Conservation (phyloP, 2,888 invertebrate genomes). For the Xestia c-nigrum region DNA sequence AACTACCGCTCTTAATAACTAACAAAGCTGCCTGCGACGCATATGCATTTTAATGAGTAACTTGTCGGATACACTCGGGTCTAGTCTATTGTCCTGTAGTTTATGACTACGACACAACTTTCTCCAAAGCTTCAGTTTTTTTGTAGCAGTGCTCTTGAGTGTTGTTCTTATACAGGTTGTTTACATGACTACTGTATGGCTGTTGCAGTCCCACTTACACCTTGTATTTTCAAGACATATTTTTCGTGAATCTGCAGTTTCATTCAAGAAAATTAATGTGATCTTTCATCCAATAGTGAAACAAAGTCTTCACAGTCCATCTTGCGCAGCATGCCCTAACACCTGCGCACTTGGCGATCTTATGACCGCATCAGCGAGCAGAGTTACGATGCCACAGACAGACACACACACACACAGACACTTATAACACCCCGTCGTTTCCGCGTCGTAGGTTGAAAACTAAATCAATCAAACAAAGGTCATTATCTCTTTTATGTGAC, state of each 20-base stretch:
- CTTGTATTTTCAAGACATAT: not conserved
- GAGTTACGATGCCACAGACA: too few species aligned
- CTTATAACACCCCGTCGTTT: too few species aligned
- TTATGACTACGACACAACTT: not conserved
- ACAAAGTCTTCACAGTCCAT: not conserved
- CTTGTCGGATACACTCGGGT: not conserved
- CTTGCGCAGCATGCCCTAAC: too few species aligned
- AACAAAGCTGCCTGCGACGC: constrained; percentile 1
- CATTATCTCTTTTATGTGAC: too few species aligned
- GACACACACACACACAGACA: too few species aligned
- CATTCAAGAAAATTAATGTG: not conserved
- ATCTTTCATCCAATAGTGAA: not conserved
- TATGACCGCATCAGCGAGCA: too few species aligned
- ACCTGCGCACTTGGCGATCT: too few species aligned
- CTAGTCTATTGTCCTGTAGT: not conserved
- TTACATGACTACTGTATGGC: too few species aligned
- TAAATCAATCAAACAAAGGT: too few species aligned
- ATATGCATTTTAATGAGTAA: constrained; percentile 33
- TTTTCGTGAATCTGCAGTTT: not conserved
- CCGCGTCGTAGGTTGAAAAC: too few species aligned
- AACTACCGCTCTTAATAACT: not conserved
- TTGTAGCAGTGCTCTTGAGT: not conserved
- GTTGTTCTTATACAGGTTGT: too few species aligned
- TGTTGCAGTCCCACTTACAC: not conserved
- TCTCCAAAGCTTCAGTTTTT: not conserved